These are phyloP conservation scores for Chaetodon trifasciatus DNA, from an alignment of 2,797 vertebrate species.

Conservation along the genomic window DNA sequence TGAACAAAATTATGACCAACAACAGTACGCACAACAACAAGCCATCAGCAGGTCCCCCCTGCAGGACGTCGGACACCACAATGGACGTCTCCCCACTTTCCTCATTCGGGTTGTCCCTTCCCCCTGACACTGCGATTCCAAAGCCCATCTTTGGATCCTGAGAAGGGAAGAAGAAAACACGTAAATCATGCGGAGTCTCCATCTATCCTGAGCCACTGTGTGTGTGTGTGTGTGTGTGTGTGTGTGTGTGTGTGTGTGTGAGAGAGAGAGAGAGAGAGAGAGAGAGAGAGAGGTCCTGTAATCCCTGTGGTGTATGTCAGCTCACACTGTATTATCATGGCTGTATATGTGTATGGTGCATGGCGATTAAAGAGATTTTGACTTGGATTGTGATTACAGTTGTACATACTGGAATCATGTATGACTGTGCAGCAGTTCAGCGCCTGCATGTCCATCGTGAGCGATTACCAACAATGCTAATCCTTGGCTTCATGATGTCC, in stretches of 20 bases:
- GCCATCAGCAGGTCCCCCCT: slow-evolving; percentile 94
- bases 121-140: slow-evolving; percentile 96
- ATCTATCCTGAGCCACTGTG: background rate
- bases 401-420: slow-evolving; percentile 16
- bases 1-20: background rate
- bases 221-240: background rate
- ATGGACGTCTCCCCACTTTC: slow-evolving; percentile 95
- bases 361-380: slow-evolving; percentile 47
- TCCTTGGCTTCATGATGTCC: background rate
- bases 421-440: slow-evolving; percentile 12
- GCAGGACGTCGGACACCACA: slow-evolving; percentile 94
- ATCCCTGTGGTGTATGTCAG: slow-evolving; percentile 47
- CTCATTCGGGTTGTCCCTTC: slow-evolving; percentile 95
- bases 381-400: slow-evolving; percentile 44
- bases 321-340: slow-evolving; percentile 37
- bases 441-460: background rate
- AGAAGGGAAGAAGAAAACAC: background rate
- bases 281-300: slow-evolving; percentile 26
- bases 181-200: background rate
- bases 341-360: slow-evolving; percentile 35
- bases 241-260: background rate
- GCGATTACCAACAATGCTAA: slow-evolving; percentile 19
- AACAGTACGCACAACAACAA: slow-evolving; percentile 90
- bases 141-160: slow-evolving; percentile 98
- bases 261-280: background rate